These are phyloP conservation scores for Dromas ardeola DNA, from an alignment of 2,113 vertebrate genomes.

Conservation along the genomic window DNA sequence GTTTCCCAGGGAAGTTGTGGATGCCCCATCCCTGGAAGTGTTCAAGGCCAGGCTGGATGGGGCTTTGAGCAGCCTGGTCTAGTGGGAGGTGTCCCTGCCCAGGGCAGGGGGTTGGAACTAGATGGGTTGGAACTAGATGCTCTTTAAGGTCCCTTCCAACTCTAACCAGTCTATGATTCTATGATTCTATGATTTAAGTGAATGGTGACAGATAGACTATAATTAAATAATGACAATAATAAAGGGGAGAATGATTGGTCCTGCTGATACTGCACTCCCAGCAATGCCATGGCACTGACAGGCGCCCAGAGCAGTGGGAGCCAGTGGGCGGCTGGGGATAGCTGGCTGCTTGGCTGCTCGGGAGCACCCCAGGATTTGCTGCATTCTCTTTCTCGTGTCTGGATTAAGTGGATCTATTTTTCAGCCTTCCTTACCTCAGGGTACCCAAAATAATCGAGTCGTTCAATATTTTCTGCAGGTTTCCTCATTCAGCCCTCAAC, in stretches of 20 bases:
- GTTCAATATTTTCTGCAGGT: neutral
- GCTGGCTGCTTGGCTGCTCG: fast-evolving
- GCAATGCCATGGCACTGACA: neutral
- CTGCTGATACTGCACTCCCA: neutral
- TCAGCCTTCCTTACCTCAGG: neutral
- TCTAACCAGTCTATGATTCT: neutral
- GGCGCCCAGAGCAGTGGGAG: neutral
- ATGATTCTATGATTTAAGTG: neutral
- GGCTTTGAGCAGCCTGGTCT: neutral
- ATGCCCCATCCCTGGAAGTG: neutral
- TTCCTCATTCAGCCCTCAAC: neutral
- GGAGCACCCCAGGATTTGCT: neutral
- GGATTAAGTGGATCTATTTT: neutral
- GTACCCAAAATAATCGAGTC: neutral
- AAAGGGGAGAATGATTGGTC: neutral
- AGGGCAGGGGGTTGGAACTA: neutral
- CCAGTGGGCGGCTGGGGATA: fast-evolving
- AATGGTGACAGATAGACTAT: neutral
- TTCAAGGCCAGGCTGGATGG: neutral
- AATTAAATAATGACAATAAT: neutral
- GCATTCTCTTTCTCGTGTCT: neutral
- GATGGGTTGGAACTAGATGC: neutral
- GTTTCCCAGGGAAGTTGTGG: neutral
- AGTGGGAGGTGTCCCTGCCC: neutral
- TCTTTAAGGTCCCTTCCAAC: neutral